Evolutionary conservation across 2,888 invertebrate species (phyloP), one percentile per base, ranked within the genome.

Genomic region (Allophyes oxyacanthae): DNA sequence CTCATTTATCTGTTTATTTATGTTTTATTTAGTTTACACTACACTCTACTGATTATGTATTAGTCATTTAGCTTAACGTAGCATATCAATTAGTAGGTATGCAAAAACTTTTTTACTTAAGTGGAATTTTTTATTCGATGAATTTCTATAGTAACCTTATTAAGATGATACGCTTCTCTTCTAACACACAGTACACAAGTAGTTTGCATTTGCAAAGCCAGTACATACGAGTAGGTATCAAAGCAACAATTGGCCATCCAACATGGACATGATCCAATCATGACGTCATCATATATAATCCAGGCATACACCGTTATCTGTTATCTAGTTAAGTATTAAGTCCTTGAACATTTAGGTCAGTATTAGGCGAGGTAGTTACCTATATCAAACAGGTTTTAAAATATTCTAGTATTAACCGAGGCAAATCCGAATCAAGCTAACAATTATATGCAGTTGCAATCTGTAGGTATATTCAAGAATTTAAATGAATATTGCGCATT

Each of bases 281-380:
- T 68, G 64, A 65, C 59, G 55, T 76, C 70, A 76, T 38, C n/a
- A n/a, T 20, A 20, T 20, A n/a, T 67, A 54, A 54, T 48, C 51
- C 57, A 52, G 34, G 33, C 37, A 54, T 20, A 64, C 58, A 57
- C 7, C 15, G 51, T 58, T 76, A 76, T 72, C 69, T 50, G 37
- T 54, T 58, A 66, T 55, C 66, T 49, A 42, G 59, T 44, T 51
- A 59, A 69, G 41, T 41, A 58, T 43, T 54, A 40, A 34, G 26
- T 67, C 74, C 74, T 71, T 76, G 74, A 62, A 60, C 37, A 68
- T 68, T 65, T 53, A 43, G 73, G 74, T 44, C 64, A 61, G 53
- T 57, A 64, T 64, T 58, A 60, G 49, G 38, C n/a, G 9, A 61
- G 38, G 50, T 52, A 33, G 34, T 26, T 13, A 53, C 43, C 36